Evolutionary conservation across 2,888 invertebrate genomes (phyloP).

Genomic region (Meteorus colon): DNA sequence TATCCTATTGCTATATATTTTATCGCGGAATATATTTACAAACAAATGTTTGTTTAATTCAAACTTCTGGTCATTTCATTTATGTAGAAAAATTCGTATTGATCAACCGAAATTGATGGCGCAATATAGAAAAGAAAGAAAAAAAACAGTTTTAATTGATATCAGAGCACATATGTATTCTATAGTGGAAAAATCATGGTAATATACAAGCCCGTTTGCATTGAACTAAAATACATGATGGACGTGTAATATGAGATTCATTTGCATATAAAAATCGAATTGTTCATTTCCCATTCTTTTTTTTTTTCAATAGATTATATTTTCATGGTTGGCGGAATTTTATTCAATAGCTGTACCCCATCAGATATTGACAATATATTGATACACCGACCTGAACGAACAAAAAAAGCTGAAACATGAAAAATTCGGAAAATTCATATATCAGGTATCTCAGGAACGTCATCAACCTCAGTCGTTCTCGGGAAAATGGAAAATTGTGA

Average conservation of each 20-base stretch:
- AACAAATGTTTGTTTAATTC: too few relatives aligned
- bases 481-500: conserved; percentile 5
- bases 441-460: conserved; percentile 4
- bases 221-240: conserved; percentile 51
- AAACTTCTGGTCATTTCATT: too few relatives aligned
- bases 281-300: conserved; percentile 16
- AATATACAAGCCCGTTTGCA: conserved; percentile 45
- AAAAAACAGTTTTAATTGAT: conserved; percentile 12
- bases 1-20: neutral
- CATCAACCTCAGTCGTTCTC: conserved; percentile 25
- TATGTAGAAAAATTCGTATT: too few relatives aligned
- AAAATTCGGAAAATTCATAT: conserved; percentile 49
- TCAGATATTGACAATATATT: conserved; percentile 54
- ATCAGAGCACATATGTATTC: neutral
- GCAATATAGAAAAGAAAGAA: too few relatives aligned
- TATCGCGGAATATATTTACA: too few relatives aligned
- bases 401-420: neutral
- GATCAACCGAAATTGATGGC: neutral
- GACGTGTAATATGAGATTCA: conserved; percentile 50
- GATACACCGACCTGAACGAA: conserved; percentile 10
- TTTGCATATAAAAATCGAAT: conserved; percentile 13
- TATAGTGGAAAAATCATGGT: conserved; percentile 17
- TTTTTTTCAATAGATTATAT: conserved; percentile 13
- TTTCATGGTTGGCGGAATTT: conserved; percentile 40
- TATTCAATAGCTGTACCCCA: conserved; percentile 39